Evolutionary conservation across 1,140 invertebrate species (phyloP), one percentile per base, ranked within the genome.

Genomic region (Trachymyrmex septentrionalis): DNA sequence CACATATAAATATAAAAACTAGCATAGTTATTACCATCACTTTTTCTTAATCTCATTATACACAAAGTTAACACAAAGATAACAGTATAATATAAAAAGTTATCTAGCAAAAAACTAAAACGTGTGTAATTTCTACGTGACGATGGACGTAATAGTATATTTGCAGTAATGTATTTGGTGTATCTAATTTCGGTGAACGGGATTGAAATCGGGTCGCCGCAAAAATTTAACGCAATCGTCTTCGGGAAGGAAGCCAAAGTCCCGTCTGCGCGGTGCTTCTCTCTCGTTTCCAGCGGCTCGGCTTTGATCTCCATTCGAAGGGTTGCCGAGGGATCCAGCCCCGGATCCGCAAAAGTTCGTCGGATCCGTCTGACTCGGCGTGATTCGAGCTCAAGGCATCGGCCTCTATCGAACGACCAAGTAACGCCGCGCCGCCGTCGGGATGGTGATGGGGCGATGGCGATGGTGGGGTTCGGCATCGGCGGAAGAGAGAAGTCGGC

Each of bases 311-410:
- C 84, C 50, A 86, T 86, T 89, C 88, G 66, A 64, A 30, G 77
- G 88, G 76, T 87, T 90, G 69, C 24, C 85, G 59, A 69, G 81
- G 73, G 81, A 86, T 88, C 81, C 34, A 48, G 48, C 21, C 59
- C 63, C 27, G 71, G 82, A 90, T 81, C 73, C 66, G 90, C 89
- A 85, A 85, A 87, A 87, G 78, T 89, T 88, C 30, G 73, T 61
- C 78, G 85, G 63, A 87, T 90, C 66, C 72, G 61, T 72, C 84
- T 73, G 90, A 82, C 84, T 86, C 91, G 85, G 86, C 89, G 91
- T 89, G 89, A 91, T 91, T 91, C 86, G 87, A 87, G 84, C 90
- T 90, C 76, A 86, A 92, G 90, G 86, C 90, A 89, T 86, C 84
- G 81, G 87, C 87, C 80, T 92, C 88, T 91, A 91, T 92, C 89